Evolutionary conservation across 2,797 vertebrate species (phyloP), one percentile per base, ranked within the genome.

Genomic region (Premnoplex brunnescens): DNA sequence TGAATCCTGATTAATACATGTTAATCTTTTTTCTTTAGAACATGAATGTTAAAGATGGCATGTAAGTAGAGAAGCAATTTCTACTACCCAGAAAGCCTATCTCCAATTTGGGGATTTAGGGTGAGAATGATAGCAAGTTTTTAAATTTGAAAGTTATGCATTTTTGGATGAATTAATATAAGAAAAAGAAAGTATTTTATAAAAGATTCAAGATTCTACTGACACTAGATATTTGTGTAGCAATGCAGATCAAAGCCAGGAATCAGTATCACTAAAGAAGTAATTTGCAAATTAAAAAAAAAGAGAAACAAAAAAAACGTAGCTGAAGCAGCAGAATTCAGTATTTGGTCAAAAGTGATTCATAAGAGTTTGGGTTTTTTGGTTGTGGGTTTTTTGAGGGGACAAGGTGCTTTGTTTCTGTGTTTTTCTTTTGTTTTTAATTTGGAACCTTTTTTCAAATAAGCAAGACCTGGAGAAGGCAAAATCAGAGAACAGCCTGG

Each of bases 181-280:
- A 97, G 96, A 96, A 96, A 97, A 96, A 89, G 95, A 86, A 95
- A 94, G 76, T 85, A 87, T 84, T 96, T 88, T 39, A 60, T 69
- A 93, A 95, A 96, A 88, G 94, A 96, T 18, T 88, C 81, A 96
- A 96, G 97, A 98, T 81, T 97, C 85, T 95, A 51, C 12, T 78
- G 91, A 85, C 67, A 82, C 54, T 89, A 94, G 88, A 23, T 91
- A 56, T 71, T 78, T 91, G 52, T 37, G 58, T 72, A 94, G 74
- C 79, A 91, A 82, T 27, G 84, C 23, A 96, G 95, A 95, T 58
- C 91, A 90, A 97, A 95, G 58, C 79, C 71, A 64, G 92, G 88
- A 96, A 93, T 15, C 63, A 94, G 78, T 63, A 85, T 14, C 46
- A 78, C 46, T 85, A 89, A 92, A 72, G 94, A 97, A 97, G 62